Percentiles rank a stretch among this genome's conserved stretches.
phyloP scores from a whole-genome alignment of 2,797 vertebrate genomes.

The Paramormyrops hopkinsi region DNA sequence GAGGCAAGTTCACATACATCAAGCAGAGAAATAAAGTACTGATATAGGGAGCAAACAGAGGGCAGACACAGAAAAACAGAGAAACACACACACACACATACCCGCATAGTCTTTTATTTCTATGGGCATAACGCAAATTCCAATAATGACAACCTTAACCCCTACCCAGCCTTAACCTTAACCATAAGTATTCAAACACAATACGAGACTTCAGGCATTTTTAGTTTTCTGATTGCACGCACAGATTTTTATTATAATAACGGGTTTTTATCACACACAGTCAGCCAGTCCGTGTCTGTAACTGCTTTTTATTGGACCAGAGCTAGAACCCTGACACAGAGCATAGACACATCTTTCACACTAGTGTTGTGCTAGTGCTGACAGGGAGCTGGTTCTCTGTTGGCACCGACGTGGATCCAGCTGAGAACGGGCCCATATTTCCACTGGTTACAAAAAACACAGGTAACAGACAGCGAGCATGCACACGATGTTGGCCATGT shows the following conservation, averaged over 20 bases:
- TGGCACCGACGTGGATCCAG: background rate
- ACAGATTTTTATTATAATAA: background rate
- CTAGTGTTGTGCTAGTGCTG: background rate
- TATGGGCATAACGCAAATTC: background rate
- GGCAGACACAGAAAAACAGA: background rate
- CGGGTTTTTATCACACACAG: background rate
- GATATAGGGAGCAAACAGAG: background rate
- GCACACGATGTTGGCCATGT: background rate
- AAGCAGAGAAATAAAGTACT: background rate
- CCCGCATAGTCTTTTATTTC: background rate
- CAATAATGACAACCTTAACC: background rate
- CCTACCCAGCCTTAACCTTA: background rate
- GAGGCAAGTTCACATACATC: background rate
- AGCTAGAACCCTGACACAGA: background rate
- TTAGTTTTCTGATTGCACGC: background rate
- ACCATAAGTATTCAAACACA: background rate
- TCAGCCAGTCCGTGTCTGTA: background rate
- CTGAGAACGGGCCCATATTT: background rate
- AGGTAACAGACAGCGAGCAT: background rate
- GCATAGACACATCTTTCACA: background rate
- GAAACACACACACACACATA: background rate
- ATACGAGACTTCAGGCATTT: background rate
- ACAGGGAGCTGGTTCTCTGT: background rate
- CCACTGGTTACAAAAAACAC: background rate
- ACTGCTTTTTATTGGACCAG: background rate